phyloP scores from a whole-genome alignment of 2,888 invertebrate genomes.

The Cheilosia grossa region DNA sequence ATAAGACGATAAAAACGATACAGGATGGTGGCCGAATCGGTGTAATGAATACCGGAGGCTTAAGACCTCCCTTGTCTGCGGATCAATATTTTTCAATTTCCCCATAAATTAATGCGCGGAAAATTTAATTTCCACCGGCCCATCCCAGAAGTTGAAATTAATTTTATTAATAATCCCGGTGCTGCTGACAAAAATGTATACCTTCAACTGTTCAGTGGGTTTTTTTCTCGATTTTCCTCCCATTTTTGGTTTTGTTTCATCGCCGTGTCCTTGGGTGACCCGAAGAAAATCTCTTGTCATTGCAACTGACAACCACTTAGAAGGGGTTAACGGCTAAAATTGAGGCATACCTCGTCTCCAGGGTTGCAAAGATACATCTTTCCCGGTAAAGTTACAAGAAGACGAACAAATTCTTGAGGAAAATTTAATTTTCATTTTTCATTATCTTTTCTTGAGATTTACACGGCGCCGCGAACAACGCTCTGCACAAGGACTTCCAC shows the following conservation, averaged over 20 bases:
- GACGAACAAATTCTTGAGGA: slow-evolving; percentile 30
- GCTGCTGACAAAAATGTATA: slow-evolving; percentile 58
- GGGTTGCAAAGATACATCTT: slow-evolving; percentile 21
- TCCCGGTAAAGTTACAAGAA: background rate
- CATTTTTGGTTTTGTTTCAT: background rate
- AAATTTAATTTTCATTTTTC: slow-evolving; percentile 73
- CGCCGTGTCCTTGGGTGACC: slow-evolving; percentile 16
- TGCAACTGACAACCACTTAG: slow-evolving; percentile 50
- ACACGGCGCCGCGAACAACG: slow-evolving; percentile 6
- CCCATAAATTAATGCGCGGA: slow-evolving; percentile 73
- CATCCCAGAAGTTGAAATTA: slow-evolving; percentile 46
- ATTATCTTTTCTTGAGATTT: slow-evolving; percentile 56
- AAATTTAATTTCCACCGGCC: slow-evolving; percentile 68
- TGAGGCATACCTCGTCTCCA: slow-evolving; percentile 8
- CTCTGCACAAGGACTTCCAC: slow-evolving; percentile 16
- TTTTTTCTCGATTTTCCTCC: background rate
- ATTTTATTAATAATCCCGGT: slow-evolving; percentile 72
- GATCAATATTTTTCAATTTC: slow-evolving; percentile 75
- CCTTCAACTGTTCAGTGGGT: slow-evolving; percentile 50
- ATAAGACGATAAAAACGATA: slow-evolving; percentile 15
- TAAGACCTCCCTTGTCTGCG: slow-evolving; percentile 7
- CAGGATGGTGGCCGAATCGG: slow-evolving; percentile 14
- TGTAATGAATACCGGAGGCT: slow-evolving; percentile 36
- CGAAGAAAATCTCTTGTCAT: slow-evolving; percentile 61
- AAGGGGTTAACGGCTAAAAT: slow-evolving; percentile 25